Evolutionary conservation across 2,888 invertebrate species (phyloP), one percentile per base, ranked within the genome.

Genomic region (Ormyrus rosae): DNA sequence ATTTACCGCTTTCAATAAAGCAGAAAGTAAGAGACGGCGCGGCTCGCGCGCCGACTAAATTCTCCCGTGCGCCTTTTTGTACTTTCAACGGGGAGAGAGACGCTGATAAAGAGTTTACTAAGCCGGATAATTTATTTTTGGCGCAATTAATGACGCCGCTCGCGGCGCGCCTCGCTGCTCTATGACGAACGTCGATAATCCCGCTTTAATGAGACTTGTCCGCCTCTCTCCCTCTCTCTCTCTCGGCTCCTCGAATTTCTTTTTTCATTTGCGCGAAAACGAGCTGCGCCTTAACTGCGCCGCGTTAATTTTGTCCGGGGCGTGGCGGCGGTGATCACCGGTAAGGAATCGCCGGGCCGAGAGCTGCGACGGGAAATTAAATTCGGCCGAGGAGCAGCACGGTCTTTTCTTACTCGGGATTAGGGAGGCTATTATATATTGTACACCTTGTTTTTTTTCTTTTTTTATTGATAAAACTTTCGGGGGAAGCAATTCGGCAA

Each of bases 1-100:
- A 81, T 81, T 77, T 78, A 81, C 73, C 64, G 73, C 73, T 78
- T 81, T 78, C 81, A 81, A 78, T 81, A 81, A 81, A 78, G 73
- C 74, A 64, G 73, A 63, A 56, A 56, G 64, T 34, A 10, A 2
- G n/a, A 9, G 61, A 63, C 48, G 60, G 9, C 6, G 50, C 2
- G 2, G 3, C 46, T 34, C 51, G 46, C n/a, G 2, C 60, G 13
- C 51, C 7, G 11, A 51, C 69, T 56, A 63, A 70, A 70, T 77
- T 77, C 70, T 19, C 10, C 6, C 60, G 19, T 10, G 11, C 61
- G 19, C 56, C 10, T 58, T 11, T 48, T 58, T 50, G 1, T 5
- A 11, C 45, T 67, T n/a, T 56, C 48, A 56, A 13, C 10, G 19
- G 19, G 19, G 19, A 19, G 6, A 13, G 10, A 45, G 60, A 9